Evolutionary conservation across 2,797 vertebrate species (phyloP), one percentile per base, ranked within the genome.

Genomic region (Picus viridis): DNA sequence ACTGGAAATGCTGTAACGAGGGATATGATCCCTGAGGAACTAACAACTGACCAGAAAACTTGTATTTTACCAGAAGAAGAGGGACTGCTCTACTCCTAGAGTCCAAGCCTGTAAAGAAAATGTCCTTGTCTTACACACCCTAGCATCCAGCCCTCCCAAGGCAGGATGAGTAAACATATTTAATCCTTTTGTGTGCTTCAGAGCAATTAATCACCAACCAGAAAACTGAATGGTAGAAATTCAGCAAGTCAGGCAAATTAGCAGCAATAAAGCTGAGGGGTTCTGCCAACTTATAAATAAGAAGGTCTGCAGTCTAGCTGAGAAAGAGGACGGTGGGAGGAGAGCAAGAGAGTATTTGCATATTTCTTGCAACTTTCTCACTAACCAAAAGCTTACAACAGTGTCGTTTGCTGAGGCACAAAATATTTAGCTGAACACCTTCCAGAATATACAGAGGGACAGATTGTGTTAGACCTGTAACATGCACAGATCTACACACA

Each of bases 221-320:
- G 77, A 91, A 94, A 91, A 84, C 32, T 19, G 80, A 70, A 83
- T 12, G 72, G 87, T 71, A 95, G 90, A 92, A 86, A 84, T 70
- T 87, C 71, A 84, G 70, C 88, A 88, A 79, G 83, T 70, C 80
- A 70, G 67, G 77, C 49, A 71, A 92, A 94, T 91, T 83, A 83
- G 82, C 45, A 73, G 51, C 76, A 95, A 91, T 74, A 91, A 96
- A 88, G 64, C 86, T 68, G 78, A 96, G 79, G 69, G 88, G 74
- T 41, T 83, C 82, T 88, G 88, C 88, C 87, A 92, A 83, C 16
- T 94, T 88, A 67, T 15, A 89, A 82, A 70, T 89, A 68, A 75
- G 69, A 56, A 90, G 90, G 53, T 32, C 56, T 62, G 65, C 41
- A 82, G 57, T 45, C 70, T 73, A 70, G 59, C 88, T 88, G 82